These are phyloP conservation scores for Lysandra bellargus DNA, from an alignment of 2,888 invertebrate species.

Conservation along the genomic window DNA sequence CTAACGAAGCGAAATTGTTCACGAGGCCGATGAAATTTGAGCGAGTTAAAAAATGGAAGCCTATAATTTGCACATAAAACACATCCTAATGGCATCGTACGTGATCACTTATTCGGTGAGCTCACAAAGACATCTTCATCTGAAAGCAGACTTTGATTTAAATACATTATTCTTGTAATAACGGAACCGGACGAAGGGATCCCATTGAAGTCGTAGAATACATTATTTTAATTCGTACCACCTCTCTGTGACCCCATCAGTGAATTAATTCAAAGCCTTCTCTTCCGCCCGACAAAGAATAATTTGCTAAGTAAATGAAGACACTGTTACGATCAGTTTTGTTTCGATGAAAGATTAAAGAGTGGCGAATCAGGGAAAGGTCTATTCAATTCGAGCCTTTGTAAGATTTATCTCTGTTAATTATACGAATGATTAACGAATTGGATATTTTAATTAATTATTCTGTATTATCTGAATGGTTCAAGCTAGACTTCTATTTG, in stretches of 20 bases:
- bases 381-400: slow-evolving; percentile 68
- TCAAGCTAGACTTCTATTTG: slow-evolving; percentile 2
- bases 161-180: slow-evolving; percentile 80
- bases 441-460: slow-evolving; percentile 55
- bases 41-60: slow-evolving; percentile 73
- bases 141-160: slow-evolving; percentile 78
- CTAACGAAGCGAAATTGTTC: slow-evolving; percentile 74
- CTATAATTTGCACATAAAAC: slow-evolving; percentile 81
- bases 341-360: slow-evolving; percentile 78
- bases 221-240: slow-evolving; percentile 80
- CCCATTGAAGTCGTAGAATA: slow-evolving; percentile 78
- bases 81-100: slow-evolving; percentile 76
- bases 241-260: slow-evolving; percentile 79
- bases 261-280: slow-evolving; percentile 79
- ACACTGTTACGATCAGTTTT: slow-evolving; percentile 77
- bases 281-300: slow-evolving; percentile 80
- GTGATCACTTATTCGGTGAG: slow-evolving; percentile 75
- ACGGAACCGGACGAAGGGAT: slow-evolving; percentile 75
- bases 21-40: slow-evolving; percentile 55
- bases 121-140: slow-evolving; percentile 76
- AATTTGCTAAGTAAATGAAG: slow-evolving; percentile 81
- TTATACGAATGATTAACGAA: slow-evolving; percentile 74
- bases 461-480: slow-evolving; percentile 42
- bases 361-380: slow-evolving; percentile 70
- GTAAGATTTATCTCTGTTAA: slow-evolving; percentile 73